Evolutionary conservation across 2,113 vertebrate genomes (phyloP), one percentile per base, ranked within the genome.

Genomic region (Phyllostomus discolor): DNA sequence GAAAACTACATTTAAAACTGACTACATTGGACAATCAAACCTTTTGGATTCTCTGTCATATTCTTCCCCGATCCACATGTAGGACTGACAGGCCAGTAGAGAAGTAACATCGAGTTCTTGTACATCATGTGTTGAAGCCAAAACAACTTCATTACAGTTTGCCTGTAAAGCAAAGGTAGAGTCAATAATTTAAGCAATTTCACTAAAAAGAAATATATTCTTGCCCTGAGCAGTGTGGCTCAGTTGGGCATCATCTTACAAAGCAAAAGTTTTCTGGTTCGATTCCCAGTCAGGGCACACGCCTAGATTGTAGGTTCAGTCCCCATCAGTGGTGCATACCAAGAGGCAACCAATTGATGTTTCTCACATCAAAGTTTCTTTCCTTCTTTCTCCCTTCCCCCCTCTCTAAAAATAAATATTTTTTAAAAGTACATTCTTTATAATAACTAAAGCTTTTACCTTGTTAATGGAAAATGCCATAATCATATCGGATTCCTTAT

Each of bases 401-500:
- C 31, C 59, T 62, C 26, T 62, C 62, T 64, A 64, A 64, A 64
- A 64, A 31, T 31, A 64, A 64, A 9, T 64, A 64, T 31, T 31
- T 64, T 64, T 64, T 31, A 14, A 31, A 48, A 72, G 28, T 19
- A 64, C 15, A 66, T 24, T 84, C n/a, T 91, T 79, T 57, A 57
- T 84, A 97, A 69, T 92, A 75, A 90, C 80, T 73, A 43, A 94
- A 46, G 52, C 54, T 90, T 97, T 97, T 98, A 99, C 99, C 99
- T 99, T 99, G 97, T 99, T 99, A 96, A 99, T 99, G 35, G 99
- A 98, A 98, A 99, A 99, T 4, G 99, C 99, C 99, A 99, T 99
- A 97, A 99, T 99, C 97, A 99, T 99, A 97, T 99, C 99, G 0
- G 99, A 99, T 80, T 99, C 99, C 97, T 99, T 99, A 97, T 99